A percentile compares a stretch with the other conserved stretches of the same genome.
These are phyloP conservation scores for Tonatia bakeri DNA, from an alignment of 2,113 vertebrate species.

Conservation along the genomic window DNA sequence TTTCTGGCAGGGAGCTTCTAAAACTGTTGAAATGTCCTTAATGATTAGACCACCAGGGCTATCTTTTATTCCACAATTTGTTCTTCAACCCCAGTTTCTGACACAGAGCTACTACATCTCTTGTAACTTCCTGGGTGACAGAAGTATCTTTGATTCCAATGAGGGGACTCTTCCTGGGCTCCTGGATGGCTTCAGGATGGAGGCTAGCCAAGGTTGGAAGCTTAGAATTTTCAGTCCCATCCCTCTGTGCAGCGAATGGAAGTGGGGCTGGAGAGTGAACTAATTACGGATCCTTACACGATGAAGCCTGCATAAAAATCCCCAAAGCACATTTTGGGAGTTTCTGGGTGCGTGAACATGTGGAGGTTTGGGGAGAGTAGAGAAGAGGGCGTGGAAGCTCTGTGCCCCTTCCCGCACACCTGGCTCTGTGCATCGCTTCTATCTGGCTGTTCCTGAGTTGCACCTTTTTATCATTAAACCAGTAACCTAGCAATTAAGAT, in stretches of 20 bases:
- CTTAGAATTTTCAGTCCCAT: neutral
- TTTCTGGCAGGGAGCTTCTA: neutral
- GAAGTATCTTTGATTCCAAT: neutral
- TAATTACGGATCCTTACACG: neutral
- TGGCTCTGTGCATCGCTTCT: neutral
- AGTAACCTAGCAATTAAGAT: neutral
- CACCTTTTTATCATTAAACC: neutral
- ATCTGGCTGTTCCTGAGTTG: neutral
- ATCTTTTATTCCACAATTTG: neutral
- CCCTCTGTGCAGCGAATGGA: neutral
- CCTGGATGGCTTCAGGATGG: neutral
- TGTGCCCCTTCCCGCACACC: too few species aligned
- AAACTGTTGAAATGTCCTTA: neutral
- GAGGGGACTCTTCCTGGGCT: neutral
- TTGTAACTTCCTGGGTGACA: neutral
- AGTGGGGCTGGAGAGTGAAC: neutral
- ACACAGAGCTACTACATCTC: neutral
- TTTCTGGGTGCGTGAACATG: too few species aligned
- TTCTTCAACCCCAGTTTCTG: neutral
- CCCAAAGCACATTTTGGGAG: neutral
- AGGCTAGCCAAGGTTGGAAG: neutral
- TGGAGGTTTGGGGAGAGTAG: neutral
- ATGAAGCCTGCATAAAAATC: neutral
- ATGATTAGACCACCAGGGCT: neutral
- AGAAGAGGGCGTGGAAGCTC: neutral